A percentile compares a stretch with the other conserved stretches of the same genome.
Evolutionary conservation across 2,888 invertebrate genomes (phyloP).

Genomic region (Cerastoderma edule): DNA sequence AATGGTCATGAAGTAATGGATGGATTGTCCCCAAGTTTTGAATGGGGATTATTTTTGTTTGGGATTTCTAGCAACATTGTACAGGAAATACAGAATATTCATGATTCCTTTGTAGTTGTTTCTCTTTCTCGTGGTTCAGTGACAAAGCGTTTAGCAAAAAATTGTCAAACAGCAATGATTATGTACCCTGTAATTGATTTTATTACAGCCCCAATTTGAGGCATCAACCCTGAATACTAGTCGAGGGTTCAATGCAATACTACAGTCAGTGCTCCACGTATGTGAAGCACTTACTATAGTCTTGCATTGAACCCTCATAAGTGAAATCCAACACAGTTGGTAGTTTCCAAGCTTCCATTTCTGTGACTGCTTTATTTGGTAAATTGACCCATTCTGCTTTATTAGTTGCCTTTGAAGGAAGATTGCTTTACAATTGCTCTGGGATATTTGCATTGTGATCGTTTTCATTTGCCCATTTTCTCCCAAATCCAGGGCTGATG

Average conservation of each 20-base stretch:
- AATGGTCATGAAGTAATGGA: too few relatives aligned
- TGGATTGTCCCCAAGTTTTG: too few relatives aligned
- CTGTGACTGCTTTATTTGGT: constrained; percentile 34
- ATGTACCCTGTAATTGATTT: constrained; percentile 19
- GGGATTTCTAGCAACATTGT: too few relatives aligned
- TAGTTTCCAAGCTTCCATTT: background rate
- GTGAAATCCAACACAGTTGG: background rate
- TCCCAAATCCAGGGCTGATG: constrained; percentile 22
- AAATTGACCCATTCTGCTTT: constrained; percentile 39
- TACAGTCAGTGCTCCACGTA: too few relatives aligned
- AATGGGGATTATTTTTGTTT: too few relatives aligned
- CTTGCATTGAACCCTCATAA: background rate
- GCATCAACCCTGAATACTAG: too few relatives aligned
- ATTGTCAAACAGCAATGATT: constrained; percentile 4
- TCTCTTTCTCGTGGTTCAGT: constrained; percentile 14
- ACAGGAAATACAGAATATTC: constrained; percentile 17
- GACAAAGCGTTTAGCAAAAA: constrained; percentile 15
- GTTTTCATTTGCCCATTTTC: constrained; percentile 1
- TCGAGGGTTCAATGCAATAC: too few relatives aligned
- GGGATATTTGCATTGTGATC: constrained; percentile 45
- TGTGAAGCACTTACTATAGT: too few relatives aligned
- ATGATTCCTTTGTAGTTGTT: constrained; percentile 14
- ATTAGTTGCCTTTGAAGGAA: constrained; percentile 25
- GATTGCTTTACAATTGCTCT: constrained; percentile 31
- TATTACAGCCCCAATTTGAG: too few relatives aligned